These are phyloP conservation scores for Meghimatium bilineatum DNA, from an alignment of 2,888 invertebrate species.

Conservation along the genomic window DNA sequence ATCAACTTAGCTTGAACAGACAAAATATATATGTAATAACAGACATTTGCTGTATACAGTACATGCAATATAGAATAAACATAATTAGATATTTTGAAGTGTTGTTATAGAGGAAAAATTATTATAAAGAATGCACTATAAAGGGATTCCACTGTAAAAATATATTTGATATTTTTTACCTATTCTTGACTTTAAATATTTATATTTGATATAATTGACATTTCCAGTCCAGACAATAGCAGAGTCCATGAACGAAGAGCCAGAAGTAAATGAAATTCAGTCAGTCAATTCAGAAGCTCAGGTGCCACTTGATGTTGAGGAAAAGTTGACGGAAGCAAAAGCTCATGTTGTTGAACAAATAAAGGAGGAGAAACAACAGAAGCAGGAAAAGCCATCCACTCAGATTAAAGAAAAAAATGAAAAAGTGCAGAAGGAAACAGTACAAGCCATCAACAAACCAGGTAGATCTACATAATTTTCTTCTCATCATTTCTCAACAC, in stretches of 20 bases:
- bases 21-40: too few relatives aligned
- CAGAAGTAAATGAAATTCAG: constrained; percentile 3
- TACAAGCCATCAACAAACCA: neutral
- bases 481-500: too few relatives aligned
- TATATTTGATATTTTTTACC: too few relatives aligned
- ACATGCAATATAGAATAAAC: too few relatives aligned
- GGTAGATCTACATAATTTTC: neutral
- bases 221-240: constrained; percentile 49
- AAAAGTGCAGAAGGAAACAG: neutral
- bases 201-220: neutral
- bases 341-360: neutral
- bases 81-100: too few relatives aligned
- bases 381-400: constrained; percentile 5
- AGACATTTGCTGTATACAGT: too few relatives aligned
- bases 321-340: neutral
- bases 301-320: constrained; percentile 11
- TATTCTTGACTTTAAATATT: neutral
- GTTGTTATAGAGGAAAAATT: too few relatives aligned
- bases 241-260: constrained; percentile 46
- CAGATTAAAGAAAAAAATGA: constrained; percentile 19
- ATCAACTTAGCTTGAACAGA: too few relatives aligned
- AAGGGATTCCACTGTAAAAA: too few relatives aligned
- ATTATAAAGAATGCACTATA: too few relatives aligned
- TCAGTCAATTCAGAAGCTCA: neutral
- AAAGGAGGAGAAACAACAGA: constrained; percentile 3